Evolutionary conservation across 2,888 invertebrate species (phyloP).

Genomic region (Chaetoderma sp.): DNA sequence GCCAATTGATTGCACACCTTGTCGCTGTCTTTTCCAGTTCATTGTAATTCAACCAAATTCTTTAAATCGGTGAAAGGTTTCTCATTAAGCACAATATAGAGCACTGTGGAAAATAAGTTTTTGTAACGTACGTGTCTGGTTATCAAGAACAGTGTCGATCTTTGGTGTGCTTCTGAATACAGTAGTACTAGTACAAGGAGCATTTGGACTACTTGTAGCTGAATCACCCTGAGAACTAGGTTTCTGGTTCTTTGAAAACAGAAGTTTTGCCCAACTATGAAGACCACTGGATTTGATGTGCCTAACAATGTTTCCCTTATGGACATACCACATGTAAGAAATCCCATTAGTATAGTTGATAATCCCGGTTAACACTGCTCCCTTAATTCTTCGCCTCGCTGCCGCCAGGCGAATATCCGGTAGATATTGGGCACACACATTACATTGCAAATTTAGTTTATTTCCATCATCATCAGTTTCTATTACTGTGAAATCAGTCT

Average conservation of each 20-base stretch:
- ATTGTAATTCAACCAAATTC: neutral
- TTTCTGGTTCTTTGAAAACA: neutral
- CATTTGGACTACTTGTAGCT: neutral
- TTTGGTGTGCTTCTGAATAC: neutral
- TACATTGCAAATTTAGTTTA: neutral
- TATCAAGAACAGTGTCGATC: neutral
- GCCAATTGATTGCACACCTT: conserved; percentile 5
- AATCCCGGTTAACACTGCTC: neutral
- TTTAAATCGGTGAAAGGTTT: neutral
- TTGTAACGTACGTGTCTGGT: neutral
- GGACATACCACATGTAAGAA: neutral
- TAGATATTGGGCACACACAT: neutral
- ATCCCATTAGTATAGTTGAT: neutral
- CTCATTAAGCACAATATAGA: neutral
- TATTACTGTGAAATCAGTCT: neutral
- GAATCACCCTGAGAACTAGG: too few relatives aligned
- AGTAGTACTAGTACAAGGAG: neutral
- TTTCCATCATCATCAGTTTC: neutral
- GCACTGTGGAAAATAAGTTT: neutral
- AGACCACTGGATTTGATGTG: neutral
- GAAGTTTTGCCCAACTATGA: neutral
- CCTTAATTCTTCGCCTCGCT: neutral
- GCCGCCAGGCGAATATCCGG: neutral
- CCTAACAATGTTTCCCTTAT: neutral
- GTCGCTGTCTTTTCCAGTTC: conserved; percentile 11